Percentiles rank a stretch among this genome's conserved stretches.
These are phyloP conservation scores for Hippocampus abdominalis DNA, from an alignment of 2,113 vertebrate species.

Conservation along the genomic window DNA sequence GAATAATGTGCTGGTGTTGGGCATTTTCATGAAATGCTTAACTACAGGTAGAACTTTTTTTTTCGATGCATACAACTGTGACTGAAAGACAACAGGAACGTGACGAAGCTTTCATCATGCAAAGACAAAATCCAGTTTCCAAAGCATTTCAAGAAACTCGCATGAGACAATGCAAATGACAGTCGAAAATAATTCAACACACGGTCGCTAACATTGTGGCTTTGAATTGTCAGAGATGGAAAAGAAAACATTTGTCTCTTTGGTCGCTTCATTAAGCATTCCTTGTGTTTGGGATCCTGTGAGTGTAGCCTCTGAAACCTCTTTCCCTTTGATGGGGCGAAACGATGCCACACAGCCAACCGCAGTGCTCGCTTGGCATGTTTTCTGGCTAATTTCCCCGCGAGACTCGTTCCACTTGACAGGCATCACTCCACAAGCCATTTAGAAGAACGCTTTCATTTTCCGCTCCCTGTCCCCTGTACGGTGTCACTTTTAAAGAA, in stretches of 20 bases:
- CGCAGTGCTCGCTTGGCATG: conserved; percentile 45
- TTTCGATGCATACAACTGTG: too few relatives aligned
- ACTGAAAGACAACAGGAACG: background rate
- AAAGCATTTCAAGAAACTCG: background rate
- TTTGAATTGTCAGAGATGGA: conserved; percentile 3
- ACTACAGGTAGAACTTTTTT: background rate
- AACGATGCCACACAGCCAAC: conserved; percentile 43
- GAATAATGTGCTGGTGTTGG: background rate
- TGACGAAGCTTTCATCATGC: background rate
- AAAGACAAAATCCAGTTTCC: background rate
- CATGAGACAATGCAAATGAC: background rate
- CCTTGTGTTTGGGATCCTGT: conserved; percentile 32
- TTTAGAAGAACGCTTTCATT: conserved; percentile 57
- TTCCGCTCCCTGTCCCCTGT: conserved; percentile 43
- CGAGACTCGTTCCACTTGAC: conserved; percentile 56
- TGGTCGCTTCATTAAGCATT: conserved; percentile 30
- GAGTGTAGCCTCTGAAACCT: conserved; percentile 3
- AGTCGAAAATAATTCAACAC: conserved; percentile 5
- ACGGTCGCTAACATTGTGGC: background rate
- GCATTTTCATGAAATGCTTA: background rate
- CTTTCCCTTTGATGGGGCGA: conserved; percentile 30
- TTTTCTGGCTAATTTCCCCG: conserved; percentile 58
- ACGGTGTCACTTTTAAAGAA: conserved; percentile 51
- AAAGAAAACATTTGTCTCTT: conserved; percentile 13
- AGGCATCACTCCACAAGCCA: conserved; percentile 54